A percentile compares a stretch with the other conserved stretches of the same genome.
phyloP scores from a whole-genome alignment of 1,140 invertebrate species.

The Halyomorpha halys region DNA sequence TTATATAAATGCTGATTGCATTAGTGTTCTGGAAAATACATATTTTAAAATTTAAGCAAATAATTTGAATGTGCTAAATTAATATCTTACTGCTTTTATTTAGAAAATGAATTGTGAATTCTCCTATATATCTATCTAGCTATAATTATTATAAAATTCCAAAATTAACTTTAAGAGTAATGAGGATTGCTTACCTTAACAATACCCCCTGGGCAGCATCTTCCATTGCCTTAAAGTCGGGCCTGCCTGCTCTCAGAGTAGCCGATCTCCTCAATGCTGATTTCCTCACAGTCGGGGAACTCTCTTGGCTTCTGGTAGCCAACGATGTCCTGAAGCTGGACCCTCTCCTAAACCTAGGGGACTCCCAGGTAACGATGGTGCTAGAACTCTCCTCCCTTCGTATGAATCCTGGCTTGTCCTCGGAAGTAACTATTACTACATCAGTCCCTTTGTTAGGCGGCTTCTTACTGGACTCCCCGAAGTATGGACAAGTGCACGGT shows the following conservation, averaged over 20 bases:
- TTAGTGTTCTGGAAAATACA: too few relatives aligned
- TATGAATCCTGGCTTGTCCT: constrained; percentile 22
- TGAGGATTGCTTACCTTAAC: neutral
- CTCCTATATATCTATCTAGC: too few relatives aligned
- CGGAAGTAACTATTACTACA: constrained; percentile 29
- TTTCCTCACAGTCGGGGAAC: constrained; percentile 21
- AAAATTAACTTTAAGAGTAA: too few relatives aligned
- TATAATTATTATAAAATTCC: too few relatives aligned
- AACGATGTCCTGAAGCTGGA: constrained; percentile 27
- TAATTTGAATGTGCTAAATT: too few relatives aligned
- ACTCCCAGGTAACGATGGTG: constrained; percentile 29
- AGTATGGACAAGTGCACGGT: constrained; percentile 66
- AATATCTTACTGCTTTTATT: too few relatives aligned
- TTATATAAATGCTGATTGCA: too few relatives aligned
- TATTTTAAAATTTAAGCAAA: too few relatives aligned
- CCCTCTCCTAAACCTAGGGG: constrained; percentile 24
- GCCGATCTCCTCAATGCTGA: constrained; percentile 43
- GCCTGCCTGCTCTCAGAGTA: constrained; percentile 36
- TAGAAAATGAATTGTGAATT: too few relatives aligned
- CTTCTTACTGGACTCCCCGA: constrained; percentile 39
- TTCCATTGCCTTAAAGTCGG: constrained; percentile 26
- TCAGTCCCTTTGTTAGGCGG: constrained; percentile 21
- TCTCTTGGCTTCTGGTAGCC: constrained; percentile 3
- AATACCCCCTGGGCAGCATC: constrained; percentile 25
- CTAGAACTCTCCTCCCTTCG: constrained; percentile 12